Conservation (phyloP, 2,888 invertebrate species). For the Onchidella celtica region DNA sequence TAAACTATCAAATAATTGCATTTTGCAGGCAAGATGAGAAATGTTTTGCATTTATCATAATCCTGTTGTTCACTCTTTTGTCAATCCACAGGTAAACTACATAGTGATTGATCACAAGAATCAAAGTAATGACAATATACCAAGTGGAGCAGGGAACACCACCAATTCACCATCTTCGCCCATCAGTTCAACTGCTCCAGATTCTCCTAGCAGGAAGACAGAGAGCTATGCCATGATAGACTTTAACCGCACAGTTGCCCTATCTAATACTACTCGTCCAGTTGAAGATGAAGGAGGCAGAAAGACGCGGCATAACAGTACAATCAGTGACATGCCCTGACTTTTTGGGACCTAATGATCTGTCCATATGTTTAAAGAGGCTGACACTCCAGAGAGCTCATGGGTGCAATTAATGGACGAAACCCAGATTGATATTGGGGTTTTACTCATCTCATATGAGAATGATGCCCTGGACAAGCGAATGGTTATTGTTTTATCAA, state of each 20-base stretch:
- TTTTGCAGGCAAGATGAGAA: too few species aligned
- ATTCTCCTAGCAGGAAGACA: constrained; percentile 70
- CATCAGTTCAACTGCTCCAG: constrained; percentile 64
- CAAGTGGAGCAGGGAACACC: constrained; percentile 37
- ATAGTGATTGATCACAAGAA: constrained; percentile 71
- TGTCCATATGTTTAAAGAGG: too few species aligned
- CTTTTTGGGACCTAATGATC: too few species aligned
- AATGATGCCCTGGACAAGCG: too few species aligned
- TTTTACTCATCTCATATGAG: too few species aligned
- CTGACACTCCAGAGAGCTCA: too few species aligned
- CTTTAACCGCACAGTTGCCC: constrained; percentile 94
- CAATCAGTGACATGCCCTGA: constrained; percentile 62
- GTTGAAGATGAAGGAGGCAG: constrained; percentile 84
- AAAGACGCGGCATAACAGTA: constrained; percentile 75
- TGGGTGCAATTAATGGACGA: too few species aligned
- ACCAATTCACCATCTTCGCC: constrained; percentile 64
- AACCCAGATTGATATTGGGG: too few species aligned
- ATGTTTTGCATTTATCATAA: too few species aligned
- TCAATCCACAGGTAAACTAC: constrained; percentile 60
- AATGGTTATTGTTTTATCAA: too few species aligned
- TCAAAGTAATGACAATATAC: constrained; percentile 56
- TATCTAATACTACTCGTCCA: constrained; percentile 89
- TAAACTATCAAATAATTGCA: too few species aligned
- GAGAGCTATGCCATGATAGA: constrained; percentile 93
- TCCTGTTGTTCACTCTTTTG: neutral